A percentile compares a stretch with the other conserved stretches of the same genome.
Conservation (phyloP, 2,888 invertebrate genomes). For the Nemotelus nigrinus region DNA sequence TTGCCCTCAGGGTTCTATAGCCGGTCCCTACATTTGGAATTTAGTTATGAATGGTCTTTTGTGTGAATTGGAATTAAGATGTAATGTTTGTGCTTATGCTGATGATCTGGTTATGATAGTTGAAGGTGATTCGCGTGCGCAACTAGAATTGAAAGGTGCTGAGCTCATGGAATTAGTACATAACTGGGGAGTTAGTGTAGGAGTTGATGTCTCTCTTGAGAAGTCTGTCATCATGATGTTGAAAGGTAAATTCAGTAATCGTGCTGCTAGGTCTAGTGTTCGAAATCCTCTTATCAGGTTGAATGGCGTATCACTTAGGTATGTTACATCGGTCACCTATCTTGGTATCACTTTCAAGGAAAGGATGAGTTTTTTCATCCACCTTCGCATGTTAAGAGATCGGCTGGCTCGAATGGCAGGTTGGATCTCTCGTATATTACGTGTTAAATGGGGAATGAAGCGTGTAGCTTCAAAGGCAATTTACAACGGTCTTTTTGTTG, state of each 20-base stretch:
- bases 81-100: neutral
- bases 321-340: neutral
- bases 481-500: neutral
- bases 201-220: neutral
- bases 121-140: neutral
- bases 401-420: neutral
- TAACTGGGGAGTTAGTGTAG: neutral
- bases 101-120: neutral
- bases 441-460: neutral
- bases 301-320: neutral
- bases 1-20: slow-evolving; percentile 13
- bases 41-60: slow-evolving; percentile 2
- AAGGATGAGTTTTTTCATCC: neutral
- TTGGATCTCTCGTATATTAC: neutral
- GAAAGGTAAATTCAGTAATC: neutral
- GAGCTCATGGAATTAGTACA: neutral
- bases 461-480: neutral
- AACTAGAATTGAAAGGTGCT: neutral
- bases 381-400: neutral
- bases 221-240: neutral
- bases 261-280: neutral
- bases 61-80: neutral
- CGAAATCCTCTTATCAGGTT: neutral
- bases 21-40: slow-evolving; percentile 18
- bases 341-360: neutral